Evolutionary conservation across 2,797 vertebrate genomes (phyloP), one percentile per base, ranked within the genome.

Genomic region (Pseudochaenichthys georgianus): DNA sequence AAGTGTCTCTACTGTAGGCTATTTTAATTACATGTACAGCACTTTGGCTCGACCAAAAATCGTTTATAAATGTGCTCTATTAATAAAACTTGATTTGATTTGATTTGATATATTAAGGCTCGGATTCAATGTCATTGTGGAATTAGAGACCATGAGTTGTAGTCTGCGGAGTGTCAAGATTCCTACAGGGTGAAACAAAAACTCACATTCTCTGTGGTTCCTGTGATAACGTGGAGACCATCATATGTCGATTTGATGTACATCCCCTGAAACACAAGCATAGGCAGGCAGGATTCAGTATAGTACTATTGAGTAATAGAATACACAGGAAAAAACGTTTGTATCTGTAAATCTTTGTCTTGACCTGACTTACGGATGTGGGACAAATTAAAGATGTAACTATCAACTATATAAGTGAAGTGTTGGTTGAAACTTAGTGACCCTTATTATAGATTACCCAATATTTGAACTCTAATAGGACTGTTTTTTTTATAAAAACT

Each of bases 231-330:
- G 19, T 96, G 95, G n/a, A 96, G 94, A 31, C 95, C 95, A 13
- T 96, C 95, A 12, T 95, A 95, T 1, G 95, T 95, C 0, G 95
- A 95, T 84, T 95, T 95, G 85, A 95, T 95, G 65, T 96, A 96
- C 95, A 96, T 95, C 61, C 95, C 95, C 95, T 96, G 82, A 62
- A 88, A 86, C 9, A 79, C 12, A 72, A 64, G 61, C 43, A 71
- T 42, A 47, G 23, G 9, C 2, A 71, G 17, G 48, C 13, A 45
- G 19, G 43, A 43, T 61, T 80, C 17, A 75, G 72, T 46, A 17
- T 10, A 65, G 34, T 7, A 38, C 8, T 38, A 7, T 7, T 9
- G 34, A 38, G 1, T 6, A 7, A 38, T 38, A 28, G 43, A 13
- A 12, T 51, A 50, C 12, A 21, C 5, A 47, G 1, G 16, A 2